These are phyloP conservation scores for Rapana venosa DNA, from an alignment of 2,888 invertebrate species.

Conservation along the genomic window DNA sequence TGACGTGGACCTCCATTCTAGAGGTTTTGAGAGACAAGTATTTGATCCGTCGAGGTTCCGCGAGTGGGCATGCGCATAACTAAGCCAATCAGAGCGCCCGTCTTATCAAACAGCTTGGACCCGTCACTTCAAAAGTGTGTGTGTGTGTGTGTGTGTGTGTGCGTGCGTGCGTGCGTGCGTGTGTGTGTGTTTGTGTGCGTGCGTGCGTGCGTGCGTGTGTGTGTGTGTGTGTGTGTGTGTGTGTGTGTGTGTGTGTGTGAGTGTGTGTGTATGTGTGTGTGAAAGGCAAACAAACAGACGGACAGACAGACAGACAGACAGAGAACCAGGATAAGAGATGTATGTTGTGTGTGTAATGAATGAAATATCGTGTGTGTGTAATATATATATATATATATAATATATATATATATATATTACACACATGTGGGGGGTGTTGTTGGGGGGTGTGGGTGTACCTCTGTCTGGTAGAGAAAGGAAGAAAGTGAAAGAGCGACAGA, in stretches of 20 bases:
- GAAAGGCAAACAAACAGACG: too few relatives aligned
- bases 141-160: slow-evolving; percentile 18
- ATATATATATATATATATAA: background rate
- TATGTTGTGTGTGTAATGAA: background rate
- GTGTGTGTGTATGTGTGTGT: too few relatives aligned
- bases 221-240: slow-evolving; percentile 1
- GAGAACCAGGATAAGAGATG: background rate
- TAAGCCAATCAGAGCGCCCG: slow-evolving; percentile 23
- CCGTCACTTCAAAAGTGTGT: background rate
- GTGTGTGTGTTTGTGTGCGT: background rate
- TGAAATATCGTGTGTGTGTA: background rate
- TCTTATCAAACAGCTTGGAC: background rate
- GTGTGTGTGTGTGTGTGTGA: background rate
- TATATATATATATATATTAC: background rate
- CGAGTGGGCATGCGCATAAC: slow-evolving; percentile 18
- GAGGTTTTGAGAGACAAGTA: background rate
- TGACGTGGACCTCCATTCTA: background rate
- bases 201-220: background rate
- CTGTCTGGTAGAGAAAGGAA: too few relatives aligned
- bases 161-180: slow-evolving; percentile 4
- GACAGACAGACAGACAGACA: too few relatives aligned
- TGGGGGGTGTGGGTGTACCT: too few relatives aligned
- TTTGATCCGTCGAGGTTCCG: slow-evolving; percentile 9
- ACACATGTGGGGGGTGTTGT: too few relatives aligned
- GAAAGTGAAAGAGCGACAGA: too few relatives aligned